Evolutionary conservation across 2,888 invertebrate species (phyloP).

Genomic region (Calameuta pallipes): DNA sequence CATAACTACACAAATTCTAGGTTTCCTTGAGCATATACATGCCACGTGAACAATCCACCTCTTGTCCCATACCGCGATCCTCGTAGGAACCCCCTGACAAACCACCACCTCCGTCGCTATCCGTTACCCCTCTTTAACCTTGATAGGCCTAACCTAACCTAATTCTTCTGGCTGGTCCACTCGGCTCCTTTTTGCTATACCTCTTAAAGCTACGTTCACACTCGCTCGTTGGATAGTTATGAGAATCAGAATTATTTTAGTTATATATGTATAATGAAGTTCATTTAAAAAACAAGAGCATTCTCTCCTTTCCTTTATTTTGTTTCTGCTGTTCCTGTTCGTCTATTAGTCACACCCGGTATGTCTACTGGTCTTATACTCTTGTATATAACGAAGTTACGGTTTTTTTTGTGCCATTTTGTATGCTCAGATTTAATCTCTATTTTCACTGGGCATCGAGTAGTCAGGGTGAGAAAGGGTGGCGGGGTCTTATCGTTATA

Average conservation of each 20-base stretch:
- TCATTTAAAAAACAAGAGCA: background rate
- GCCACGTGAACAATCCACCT: background rate
- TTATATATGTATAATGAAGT: too few species aligned
- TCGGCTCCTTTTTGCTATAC: background rate
- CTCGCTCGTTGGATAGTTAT: background rate
- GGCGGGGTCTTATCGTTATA: too few species aligned
- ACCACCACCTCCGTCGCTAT: background rate
- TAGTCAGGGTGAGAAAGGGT: too few species aligned
- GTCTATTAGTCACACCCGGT: too few species aligned
- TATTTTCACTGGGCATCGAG: too few species aligned
- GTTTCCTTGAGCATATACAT: background rate
- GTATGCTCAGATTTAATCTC: too few species aligned
- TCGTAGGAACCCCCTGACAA: background rate
- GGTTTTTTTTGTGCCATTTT: too few species aligned
- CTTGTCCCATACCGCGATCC: background rate
- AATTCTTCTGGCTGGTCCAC: background rate
- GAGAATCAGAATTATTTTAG: background rate
- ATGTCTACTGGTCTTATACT: too few species aligned
- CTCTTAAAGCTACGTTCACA: background rate
- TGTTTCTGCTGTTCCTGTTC: too few species aligned
- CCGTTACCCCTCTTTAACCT: background rate
- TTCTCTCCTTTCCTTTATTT: too few species aligned
- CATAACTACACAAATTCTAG: constrained; percentile 11
- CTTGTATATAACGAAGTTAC: too few species aligned
- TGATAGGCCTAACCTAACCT: too few species aligned